Conservation (phyloP, 2,113 vertebrate genomes). For the Trachemys scripta region DNA sequence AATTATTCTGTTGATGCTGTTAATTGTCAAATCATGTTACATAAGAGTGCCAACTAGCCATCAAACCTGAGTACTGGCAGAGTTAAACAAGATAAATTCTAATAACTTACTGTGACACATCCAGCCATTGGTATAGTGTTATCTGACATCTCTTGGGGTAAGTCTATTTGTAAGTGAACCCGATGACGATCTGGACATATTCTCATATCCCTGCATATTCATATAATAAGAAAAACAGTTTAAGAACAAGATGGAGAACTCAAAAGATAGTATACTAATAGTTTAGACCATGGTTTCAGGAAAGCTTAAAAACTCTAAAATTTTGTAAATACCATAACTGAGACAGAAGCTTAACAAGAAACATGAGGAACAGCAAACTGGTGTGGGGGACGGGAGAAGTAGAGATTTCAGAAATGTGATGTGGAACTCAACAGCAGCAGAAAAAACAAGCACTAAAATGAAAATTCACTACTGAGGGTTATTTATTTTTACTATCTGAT, state of each 20-base stretch:
- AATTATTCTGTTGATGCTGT: background rate
- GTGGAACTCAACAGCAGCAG: background rate
- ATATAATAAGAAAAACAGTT: background rate
- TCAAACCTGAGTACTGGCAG: background rate
- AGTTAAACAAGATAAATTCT: background rate
- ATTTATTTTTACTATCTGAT: background rate
- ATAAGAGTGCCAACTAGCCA: background rate
- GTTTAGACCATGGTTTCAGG: background rate
- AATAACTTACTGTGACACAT: constrained; percentile 75
- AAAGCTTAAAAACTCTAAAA: background rate
- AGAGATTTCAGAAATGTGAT: background rate
- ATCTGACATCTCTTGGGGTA: constrained; percentile 41
- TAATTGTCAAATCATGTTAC: background rate
- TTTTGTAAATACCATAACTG: background rate
- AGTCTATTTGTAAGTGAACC: constrained; percentile 71
- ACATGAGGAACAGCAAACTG: background rate
- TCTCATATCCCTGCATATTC: constrained; percentile 56
- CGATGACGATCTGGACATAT: constrained; percentile 78
- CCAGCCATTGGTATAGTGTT: constrained; percentile 22
- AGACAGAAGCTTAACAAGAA: background rate
- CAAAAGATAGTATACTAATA: background rate
- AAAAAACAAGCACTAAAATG: background rate
- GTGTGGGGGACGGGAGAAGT: background rate
- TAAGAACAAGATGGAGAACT: background rate
- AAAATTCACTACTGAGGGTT: background rate